Evolutionary conservation across 2,888 invertebrate species (phyloP).

Genomic region (Andrena minutula): DNA sequence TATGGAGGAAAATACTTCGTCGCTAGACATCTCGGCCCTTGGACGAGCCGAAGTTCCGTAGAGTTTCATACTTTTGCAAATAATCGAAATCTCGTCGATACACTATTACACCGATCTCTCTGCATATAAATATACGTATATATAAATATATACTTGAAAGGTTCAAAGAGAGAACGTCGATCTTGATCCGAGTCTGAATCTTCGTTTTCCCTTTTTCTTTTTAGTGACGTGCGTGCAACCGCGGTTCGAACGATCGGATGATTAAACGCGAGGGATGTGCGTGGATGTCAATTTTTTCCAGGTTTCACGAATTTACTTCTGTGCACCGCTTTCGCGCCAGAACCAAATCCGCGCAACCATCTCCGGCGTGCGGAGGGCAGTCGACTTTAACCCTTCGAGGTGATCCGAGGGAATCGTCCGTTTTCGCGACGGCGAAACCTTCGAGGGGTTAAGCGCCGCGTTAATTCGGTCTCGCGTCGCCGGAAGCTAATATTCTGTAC

Average conservation of each 20-base stretch:
- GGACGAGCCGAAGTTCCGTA: slow-evolving; percentile 77
- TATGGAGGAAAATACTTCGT: slow-evolving; percentile 67
- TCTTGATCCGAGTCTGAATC: slow-evolving; percentile 50
- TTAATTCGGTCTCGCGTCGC: slow-evolving; percentile 9
- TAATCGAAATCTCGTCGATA: slow-evolving; percentile 81
- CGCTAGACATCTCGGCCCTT: slow-evolving; percentile 76
- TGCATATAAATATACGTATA: slow-evolving; percentile 49
- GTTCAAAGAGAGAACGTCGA: slow-evolving; percentile 34
- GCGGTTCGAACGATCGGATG: slow-evolving; percentile 8
- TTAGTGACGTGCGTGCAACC: slow-evolving; percentile 37
- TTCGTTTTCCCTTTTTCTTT: slow-evolving; percentile 32
- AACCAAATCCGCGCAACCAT: slow-evolving; percentile 8
- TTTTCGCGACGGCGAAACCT: background rate
- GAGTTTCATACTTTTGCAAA: slow-evolving; percentile 85
- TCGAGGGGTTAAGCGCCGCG: background rate
- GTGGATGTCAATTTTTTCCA: slow-evolving; percentile 29
- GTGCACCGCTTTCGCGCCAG: slow-evolving; percentile 33
- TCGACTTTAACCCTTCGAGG: slow-evolving; percentile 8
- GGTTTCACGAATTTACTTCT: slow-evolving; percentile 27
- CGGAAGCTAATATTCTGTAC: slow-evolving; percentile 7
- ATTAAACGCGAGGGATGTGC: slow-evolving; percentile 29
- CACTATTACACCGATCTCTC: slow-evolving; percentile 64
- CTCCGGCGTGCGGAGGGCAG: slow-evolving; percentile 27
- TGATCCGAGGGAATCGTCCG: background rate
- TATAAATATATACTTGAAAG: slow-evolving; percentile 55